Conservation (phyloP, 2,113 vertebrate genomes). For the Pimephales promelas region DNA sequence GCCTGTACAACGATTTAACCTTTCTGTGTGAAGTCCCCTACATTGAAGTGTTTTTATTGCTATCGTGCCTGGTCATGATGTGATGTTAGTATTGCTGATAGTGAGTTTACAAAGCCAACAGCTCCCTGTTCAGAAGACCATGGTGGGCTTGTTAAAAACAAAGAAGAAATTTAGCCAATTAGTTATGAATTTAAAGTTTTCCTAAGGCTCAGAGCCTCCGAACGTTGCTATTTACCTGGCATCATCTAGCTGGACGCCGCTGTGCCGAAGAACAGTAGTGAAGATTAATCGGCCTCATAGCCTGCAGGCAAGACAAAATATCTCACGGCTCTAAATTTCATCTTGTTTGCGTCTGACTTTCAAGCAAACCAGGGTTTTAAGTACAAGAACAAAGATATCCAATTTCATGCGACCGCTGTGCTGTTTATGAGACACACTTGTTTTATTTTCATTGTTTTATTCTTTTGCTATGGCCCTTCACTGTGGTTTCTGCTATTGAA, state of each 20-base stretch:
- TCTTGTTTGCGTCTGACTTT: slow-evolving; percentile 42
- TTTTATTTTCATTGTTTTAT: slow-evolving; percentile 5
- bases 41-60: not conserved
- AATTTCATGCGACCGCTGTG: slow-evolving; percentile 44
- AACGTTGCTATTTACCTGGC: slow-evolving; percentile 26
- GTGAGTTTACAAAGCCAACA: slow-evolving; percentile 51
- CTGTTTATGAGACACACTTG: slow-evolving; percentile 43
- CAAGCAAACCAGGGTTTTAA: slow-evolving; percentile 46
- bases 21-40: not conserved
- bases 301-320: slow-evolving; percentile 25
- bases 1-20: not conserved
- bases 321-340: slow-evolving; percentile 1
- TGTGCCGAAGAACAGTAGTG: slow-evolving; percentile 43
- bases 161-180: slow-evolving; percentile 42
- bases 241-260: slow-evolving; percentile 18
- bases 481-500: slow-evolving; percentile 36
- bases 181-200: slow-evolving; percentile 16
- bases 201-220: slow-evolving; percentile 11
- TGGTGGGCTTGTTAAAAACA: slow-evolving; percentile 64
- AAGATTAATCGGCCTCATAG: slow-evolving; percentile 37
- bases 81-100: not conserved
- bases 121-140: slow-evolving; percentile 49
- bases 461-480: not conserved
- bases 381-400: slow-evolving; percentile 27
- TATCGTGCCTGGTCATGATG: not conserved